Conservation (phyloP, 2,888 invertebrate genomes). For the Macroteleia sp. region DNA sequence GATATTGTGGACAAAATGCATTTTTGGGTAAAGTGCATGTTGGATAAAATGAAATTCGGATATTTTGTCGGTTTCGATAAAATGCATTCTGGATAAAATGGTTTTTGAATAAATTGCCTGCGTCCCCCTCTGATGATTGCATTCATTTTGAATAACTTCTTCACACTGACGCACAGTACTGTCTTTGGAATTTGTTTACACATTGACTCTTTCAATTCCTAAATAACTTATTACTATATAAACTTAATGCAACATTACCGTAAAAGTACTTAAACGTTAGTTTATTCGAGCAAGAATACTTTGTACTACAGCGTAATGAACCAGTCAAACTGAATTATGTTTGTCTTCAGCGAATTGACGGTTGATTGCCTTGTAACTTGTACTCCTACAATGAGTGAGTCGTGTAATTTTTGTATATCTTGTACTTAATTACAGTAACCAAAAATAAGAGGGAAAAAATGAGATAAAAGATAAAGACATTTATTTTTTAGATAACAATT, state of each 20-base stretch:
- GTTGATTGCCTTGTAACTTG: constrained; percentile 9
- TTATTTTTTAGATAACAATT: constrained; percentile 32
- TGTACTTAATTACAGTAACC: constrained; percentile 40
- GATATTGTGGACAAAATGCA: too few relatives aligned
- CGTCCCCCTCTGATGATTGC: not conserved
- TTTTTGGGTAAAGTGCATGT: too few relatives aligned
- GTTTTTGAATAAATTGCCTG: not conserved
- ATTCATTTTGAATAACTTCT: not conserved
- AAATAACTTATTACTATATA: not conserved
- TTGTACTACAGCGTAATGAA: constrained; percentile 1
- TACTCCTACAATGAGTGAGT: constrained; percentile 5
- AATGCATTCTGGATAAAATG: too few relatives aligned
- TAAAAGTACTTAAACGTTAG: constrained; percentile 20
- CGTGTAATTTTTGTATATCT: constrained; percentile 31
- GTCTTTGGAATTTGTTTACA: not conserved
- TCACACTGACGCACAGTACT: not conserved
- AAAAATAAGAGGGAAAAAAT: constrained; percentile 8
- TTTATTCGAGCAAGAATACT: constrained; percentile 1
- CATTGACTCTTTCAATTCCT: constrained; percentile 6
- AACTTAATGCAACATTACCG: not conserved
- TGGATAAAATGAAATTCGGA: too few relatives aligned
- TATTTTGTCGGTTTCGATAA: too few relatives aligned
- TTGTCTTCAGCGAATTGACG: not conserved
- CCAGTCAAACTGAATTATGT: not conserved
- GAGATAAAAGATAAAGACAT: not conserved